Evolutionary conservation across 2,888 invertebrate species (phyloP), one percentile per base, ranked within the genome.

Genomic region (Cyaniris semiargus): DNA sequence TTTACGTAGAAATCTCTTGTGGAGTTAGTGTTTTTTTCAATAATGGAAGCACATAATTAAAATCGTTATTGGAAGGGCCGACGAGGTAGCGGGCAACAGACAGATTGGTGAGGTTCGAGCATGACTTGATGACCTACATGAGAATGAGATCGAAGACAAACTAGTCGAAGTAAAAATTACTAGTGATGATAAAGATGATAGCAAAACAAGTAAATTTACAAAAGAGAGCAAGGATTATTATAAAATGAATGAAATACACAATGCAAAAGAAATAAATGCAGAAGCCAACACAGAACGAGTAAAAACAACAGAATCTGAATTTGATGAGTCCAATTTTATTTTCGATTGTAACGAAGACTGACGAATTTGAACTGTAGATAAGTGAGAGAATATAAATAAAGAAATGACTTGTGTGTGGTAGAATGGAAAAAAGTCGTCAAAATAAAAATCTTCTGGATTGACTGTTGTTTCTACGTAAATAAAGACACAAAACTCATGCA

Each of bases 401-500:
- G 13, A 15, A 27, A 27, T 15, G 27, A 15, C 15, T 15, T 27
- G 66, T 15, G 13, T 13, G 27, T 60, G 3, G 60, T 10, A 18
- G 6, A 18, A 15, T 31, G 23, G 23, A 66, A 23, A 27, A 60
- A 66, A 23, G 23, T 66, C 13, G 23, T 3, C 60, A 13, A 66
- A 23, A 13, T 60, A 27, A 58, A 66, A 10, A 13, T 66, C 1
- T 66, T 23, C 27, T 66, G 66, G 27, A 31, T 66, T 66, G 15
- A 31, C 53, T 74, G 74, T 74, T 74, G 74, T 72, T 77, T 58
- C 38, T 72, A 72, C 60, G 76, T 81, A 80, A 80, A 78, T 75
- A 78, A 77, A 80, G 78, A 78, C 82, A 78, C 75, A 80, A 76
- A 79, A 77, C 81, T 81, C 93, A 93, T 93, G 92, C 93, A 90